Evolutionary conservation across 1,140 invertebrate genomes (phyloP).

Genomic region (Brachystomella parvula): DNA sequence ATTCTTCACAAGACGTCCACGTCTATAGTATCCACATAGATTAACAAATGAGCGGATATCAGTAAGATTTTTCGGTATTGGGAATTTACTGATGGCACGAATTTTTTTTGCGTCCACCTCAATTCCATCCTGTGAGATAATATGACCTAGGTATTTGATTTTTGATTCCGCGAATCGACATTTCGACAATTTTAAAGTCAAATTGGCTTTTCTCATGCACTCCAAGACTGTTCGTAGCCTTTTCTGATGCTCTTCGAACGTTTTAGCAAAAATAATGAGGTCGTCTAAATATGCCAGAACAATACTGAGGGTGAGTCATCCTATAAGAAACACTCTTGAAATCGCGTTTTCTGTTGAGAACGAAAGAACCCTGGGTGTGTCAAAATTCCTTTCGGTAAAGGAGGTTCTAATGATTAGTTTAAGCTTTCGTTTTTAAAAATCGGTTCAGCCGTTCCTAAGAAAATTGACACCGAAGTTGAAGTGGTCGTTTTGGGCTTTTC

Average conservation of each 20-base stretch:
- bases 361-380: too few relatives aligned
- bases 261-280: conserved; percentile 31
- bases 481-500: too few relatives aligned
- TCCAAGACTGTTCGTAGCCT: conserved; percentile 8
- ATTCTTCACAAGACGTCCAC: conserved; percentile 42
- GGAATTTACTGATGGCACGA: conserved; percentile 40
- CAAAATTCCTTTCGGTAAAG: too few relatives aligned
- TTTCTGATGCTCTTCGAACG: conserved; percentile 22
- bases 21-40: conserved; percentile 41
- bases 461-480: too few relatives aligned
- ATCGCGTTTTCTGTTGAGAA: too few relatives aligned
- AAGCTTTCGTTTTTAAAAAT: too few relatives aligned
- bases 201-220: neutral
- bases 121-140: conserved; percentile 16
- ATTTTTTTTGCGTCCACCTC: conserved; percentile 38
- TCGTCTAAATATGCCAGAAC: conserved; percentile 41
- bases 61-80: conserved; percentile 40
- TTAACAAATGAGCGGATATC: conserved; percentile 40
- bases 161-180: conserved; percentile 10
- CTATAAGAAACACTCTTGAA: too few relatives aligned
- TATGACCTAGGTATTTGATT: conserved; percentile 23
- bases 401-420: too few relatives aligned
- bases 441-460: too few relatives aligned
- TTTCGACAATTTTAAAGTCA: conserved; percentile 26
- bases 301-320: too few relatives aligned